Evolutionary conservation across 2,888 invertebrate species (phyloP), one percentile per base, ranked within the genome.

Genomic region (Drymonia ruficornis): DNA sequence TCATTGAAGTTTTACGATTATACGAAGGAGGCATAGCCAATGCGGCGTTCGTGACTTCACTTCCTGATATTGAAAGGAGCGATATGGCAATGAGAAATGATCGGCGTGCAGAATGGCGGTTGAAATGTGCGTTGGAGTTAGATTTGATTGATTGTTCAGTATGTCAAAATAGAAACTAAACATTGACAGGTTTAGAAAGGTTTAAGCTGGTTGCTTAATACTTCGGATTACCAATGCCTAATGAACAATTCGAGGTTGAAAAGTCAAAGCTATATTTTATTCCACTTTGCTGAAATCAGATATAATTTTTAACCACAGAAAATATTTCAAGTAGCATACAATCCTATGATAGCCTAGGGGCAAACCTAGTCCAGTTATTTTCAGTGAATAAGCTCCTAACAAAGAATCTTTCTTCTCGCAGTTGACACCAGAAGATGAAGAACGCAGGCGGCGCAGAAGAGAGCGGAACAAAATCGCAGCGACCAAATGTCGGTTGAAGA

Each of bases 381-480:
- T 23, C 23, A 8, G 31, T 31, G 31, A 31, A 31, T 31, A 11
- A 31, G 9, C 12, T 11, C 2, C 2, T 31, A 11, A 1, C 4
- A 31, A 12, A 31, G 11, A 2, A 2, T 31, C 7, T 53, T 57
- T 51, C 44, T 57, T 36, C 57, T 63, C 88, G 1, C 88, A 97
- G 97, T 89, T 98, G 66, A 98, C 98, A 11, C 96, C 97, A 49
- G 98, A 98, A 92, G 98, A 98, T 80, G 98, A 98, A 89, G 98
- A 98, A 80, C 94, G 98, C 36, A 94, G 98, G 55, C 93, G 96
- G 57, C 94, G 97, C 55, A 94, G 98, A 77, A 95, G 98, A 74
- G 98, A 98, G 87, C 94, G 98, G 70, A 98, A 98, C 87, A 98
- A 98, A 93, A 97, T 98, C 65, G 98, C 98, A 50, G 98, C 98